A percentile compares a stretch with the other conserved stretches of the same genome.
phyloP scores from a whole-genome alignment of 2,888 invertebrate genomes.

The Lasioglossum lativentre region DNA sequence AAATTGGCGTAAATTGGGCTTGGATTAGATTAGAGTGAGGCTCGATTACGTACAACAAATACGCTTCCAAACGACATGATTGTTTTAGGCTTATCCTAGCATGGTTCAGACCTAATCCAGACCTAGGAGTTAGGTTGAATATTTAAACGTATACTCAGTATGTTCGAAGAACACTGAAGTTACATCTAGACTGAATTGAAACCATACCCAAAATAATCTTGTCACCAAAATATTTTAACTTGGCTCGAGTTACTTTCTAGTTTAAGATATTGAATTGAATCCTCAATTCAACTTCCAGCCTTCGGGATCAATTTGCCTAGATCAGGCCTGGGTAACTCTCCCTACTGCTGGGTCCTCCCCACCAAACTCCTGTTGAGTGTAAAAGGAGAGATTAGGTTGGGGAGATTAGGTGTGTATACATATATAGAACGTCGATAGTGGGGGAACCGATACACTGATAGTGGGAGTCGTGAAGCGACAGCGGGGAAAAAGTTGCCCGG shows the following conservation, averaged over 20 bases:
- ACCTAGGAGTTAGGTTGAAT: neutral
- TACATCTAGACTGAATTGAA: neutral
- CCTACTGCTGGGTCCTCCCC: no score
- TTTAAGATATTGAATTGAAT: neutral
- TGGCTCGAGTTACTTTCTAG: neutral
- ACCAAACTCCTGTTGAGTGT: no score
- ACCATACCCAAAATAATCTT: neutral
- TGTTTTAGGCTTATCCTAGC: neutral
- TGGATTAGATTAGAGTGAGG: neutral
- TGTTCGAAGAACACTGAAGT: neutral
- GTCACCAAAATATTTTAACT: neutral
- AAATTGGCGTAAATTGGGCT: neutral
- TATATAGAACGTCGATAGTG: no score
- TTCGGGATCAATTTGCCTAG: neutral
- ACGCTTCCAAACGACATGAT: neutral
- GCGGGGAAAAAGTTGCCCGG: no score
- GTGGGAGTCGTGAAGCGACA: no score
- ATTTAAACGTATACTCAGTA: neutral
- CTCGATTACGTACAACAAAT: neutral
- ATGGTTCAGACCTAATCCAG: conserved; percentile 10
- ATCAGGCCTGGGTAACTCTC: neutral
- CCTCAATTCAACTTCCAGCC: neutral
- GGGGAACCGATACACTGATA: no score
- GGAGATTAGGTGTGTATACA: no score
- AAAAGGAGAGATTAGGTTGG: no score